Conservation (phyloP, 2,888 invertebrate species). For the Nomada flava region DNA sequence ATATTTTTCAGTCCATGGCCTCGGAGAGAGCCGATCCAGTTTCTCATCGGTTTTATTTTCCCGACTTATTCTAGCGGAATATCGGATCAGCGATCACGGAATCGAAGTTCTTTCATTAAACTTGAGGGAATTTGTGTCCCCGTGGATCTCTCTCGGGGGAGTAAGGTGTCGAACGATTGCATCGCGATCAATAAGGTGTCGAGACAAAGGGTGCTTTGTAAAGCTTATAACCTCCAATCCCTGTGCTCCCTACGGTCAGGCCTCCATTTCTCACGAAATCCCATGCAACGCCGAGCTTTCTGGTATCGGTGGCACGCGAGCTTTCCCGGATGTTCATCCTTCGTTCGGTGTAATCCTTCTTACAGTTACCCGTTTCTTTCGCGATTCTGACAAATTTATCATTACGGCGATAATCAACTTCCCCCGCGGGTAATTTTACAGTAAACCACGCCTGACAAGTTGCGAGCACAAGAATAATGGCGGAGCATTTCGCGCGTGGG, state of each 20-base stretch:
- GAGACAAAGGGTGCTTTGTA: constrained; percentile 37
- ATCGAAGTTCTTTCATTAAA: constrained; percentile 67
- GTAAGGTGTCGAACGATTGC: constrained; percentile 19
- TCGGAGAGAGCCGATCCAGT: not conserved
- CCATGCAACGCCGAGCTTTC: constrained; percentile 14
- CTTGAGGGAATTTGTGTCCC: constrained; percentile 29
- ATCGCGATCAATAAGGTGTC: constrained; percentile 19
- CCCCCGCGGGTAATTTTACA: not conserved
- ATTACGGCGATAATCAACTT: not conserved
- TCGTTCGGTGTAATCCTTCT: not conserved
- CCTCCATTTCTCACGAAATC: constrained; percentile 35
- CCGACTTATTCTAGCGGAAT: constrained; percentile 8
- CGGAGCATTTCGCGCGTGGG: not conserved
- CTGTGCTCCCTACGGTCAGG: not conserved
- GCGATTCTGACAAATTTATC: not conserved
- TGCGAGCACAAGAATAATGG: not conserved
- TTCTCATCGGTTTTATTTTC: not conserved
- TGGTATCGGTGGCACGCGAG: constrained; percentile 10
- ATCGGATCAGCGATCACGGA: constrained; percentile 18
- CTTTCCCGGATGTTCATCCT: not conserved
- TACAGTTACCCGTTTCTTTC: not conserved
- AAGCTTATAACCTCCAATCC: constrained; percentile 15
- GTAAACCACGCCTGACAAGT: not conserved
- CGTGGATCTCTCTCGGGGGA: constrained; percentile 19
- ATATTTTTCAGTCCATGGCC: not conserved